These are phyloP conservation scores for Sinopyrophorus schimmeli DNA, from an alignment of 2,888 invertebrate genomes.

Conservation along the genomic window DNA sequence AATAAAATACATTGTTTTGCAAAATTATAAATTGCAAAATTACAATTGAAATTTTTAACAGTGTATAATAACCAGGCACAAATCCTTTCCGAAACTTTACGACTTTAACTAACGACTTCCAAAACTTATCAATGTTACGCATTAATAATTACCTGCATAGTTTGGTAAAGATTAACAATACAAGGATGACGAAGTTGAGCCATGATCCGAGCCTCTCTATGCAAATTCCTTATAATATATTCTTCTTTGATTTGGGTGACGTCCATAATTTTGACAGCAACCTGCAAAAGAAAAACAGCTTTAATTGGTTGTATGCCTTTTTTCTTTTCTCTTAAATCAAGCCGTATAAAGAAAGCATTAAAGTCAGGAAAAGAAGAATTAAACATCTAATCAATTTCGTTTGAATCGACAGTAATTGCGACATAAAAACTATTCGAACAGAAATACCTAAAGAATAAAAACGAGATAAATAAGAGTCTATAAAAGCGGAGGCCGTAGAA, in stretches of 20 bases:
- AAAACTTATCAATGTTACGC: too few species aligned
- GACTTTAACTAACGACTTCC: too few species aligned
- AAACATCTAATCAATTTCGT: slow-evolving; percentile 17
- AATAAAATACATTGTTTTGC: too few species aligned
- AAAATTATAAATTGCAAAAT: too few species aligned
- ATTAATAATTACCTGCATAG: slow-evolving; percentile 66
- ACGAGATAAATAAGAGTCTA: slow-evolving; percentile 19
- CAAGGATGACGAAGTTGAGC: slow-evolving; percentile 72
- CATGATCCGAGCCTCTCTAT: slow-evolving; percentile 73
- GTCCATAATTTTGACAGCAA: slow-evolving; percentile 77
- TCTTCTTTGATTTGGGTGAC: slow-evolving; percentile 71
- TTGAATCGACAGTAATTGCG: slow-evolving; percentile 25
- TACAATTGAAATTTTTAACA: too few species aligned
- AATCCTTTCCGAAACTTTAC: too few species aligned
- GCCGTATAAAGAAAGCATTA: too few species aligned
- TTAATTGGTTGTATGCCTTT: too few species aligned
- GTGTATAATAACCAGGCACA: too few species aligned
- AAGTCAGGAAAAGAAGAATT: slow-evolving; percentile 6
- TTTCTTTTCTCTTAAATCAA: too few species aligned
- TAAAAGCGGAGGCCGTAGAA: slow-evolving; percentile 21
- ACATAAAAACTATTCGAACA: slow-evolving; percentile 20
- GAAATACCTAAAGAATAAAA: slow-evolving; percentile 23
- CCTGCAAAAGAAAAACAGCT: slow-evolving; percentile 54
- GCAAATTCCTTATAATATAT: slow-evolving; percentile 71
- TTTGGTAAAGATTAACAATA: slow-evolving; percentile 73